phyloP scores from a whole-genome alignment of 1,140 invertebrate species.

The Drosophila parvula region DNA sequence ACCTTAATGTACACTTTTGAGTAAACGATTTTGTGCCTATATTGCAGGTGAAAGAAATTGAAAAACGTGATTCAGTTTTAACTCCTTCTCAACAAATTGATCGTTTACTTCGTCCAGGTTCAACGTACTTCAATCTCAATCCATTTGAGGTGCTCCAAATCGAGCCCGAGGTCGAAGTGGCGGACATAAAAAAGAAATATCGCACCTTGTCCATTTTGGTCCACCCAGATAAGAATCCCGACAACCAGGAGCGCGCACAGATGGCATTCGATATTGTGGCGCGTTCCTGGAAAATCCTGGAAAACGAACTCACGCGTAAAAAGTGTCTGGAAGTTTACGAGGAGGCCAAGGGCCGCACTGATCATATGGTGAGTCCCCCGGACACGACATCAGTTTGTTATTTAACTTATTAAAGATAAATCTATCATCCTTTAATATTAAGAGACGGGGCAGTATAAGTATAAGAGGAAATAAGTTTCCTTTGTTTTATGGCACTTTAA shows the following conservation, averaged over 20 bases:
- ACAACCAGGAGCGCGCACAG: constrained; percentile 97
- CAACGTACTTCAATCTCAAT: constrained; percentile 98
- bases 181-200: constrained; percentile 98
- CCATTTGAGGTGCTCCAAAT: constrained; percentile 98
- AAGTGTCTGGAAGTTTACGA: constrained; percentile 98
- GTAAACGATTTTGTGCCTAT: constrained; percentile 76
- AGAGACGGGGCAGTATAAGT: too few relatives aligned
- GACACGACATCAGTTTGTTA: not conserved
- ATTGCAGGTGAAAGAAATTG: constrained; percentile 84
- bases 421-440: not conserved
- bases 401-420: not conserved
- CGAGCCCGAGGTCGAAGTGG: constrained; percentile 93
- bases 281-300: constrained; percentile 97
- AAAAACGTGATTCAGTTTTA: constrained; percentile 86
- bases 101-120: constrained; percentile 94
- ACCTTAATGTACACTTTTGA: constrained; percentile 51
- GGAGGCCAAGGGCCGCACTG: constrained; percentile 97
- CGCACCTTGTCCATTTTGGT: constrained; percentile 97
- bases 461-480: not conserved
- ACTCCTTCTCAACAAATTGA: constrained; percentile 98
- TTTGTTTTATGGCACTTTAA: too few relatives aligned
- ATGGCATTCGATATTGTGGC: constrained; percentile 97
- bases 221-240: constrained; percentile 92
- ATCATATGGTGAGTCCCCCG: constrained; percentile 91
- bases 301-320: constrained; percentile 96